Conservation (phyloP, 2,113 vertebrate species). For the Bucco capensis region DNA sequence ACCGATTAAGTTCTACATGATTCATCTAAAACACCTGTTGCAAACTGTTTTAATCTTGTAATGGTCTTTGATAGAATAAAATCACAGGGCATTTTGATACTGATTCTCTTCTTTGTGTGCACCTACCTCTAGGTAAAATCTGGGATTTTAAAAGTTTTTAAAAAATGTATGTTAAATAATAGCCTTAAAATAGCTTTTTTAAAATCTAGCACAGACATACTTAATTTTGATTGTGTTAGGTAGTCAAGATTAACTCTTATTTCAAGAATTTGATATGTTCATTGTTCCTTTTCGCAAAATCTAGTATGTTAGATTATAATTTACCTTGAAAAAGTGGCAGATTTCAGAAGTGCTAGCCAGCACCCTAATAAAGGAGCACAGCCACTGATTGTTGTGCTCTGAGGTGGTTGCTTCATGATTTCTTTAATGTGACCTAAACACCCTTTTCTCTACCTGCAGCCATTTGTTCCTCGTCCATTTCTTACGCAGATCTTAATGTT, state of each 20-base stretch:
- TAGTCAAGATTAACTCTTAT: background rate
- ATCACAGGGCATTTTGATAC: background rate
- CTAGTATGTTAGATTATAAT: background rate
- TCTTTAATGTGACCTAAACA: background rate
- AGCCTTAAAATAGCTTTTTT: background rate
- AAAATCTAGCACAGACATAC: background rate
- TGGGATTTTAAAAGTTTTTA: background rate
- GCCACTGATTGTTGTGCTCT: background rate
- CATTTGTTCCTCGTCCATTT: background rate
- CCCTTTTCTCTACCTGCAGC: background rate
- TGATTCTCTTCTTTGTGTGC: background rate
- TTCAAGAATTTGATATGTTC: background rate
- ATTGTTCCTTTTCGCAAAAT: background rate
- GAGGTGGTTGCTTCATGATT: background rate
- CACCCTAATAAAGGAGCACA: background rate
- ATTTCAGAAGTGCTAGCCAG: background rate
- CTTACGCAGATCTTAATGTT: background rate
- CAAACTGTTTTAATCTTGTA: background rate
- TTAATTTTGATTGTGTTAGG: background rate
- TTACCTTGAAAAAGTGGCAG: background rate
- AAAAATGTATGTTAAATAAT: background rate
- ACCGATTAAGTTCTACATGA: background rate
- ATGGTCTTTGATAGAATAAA: background rate
- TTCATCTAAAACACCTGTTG: background rate
- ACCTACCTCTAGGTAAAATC: background rate